Percentiles rank a stretch among this genome's conserved stretches.
phyloP scores from a whole-genome alignment of 2,797 vertebrate genomes.

The Avahi laniger region DNA sequence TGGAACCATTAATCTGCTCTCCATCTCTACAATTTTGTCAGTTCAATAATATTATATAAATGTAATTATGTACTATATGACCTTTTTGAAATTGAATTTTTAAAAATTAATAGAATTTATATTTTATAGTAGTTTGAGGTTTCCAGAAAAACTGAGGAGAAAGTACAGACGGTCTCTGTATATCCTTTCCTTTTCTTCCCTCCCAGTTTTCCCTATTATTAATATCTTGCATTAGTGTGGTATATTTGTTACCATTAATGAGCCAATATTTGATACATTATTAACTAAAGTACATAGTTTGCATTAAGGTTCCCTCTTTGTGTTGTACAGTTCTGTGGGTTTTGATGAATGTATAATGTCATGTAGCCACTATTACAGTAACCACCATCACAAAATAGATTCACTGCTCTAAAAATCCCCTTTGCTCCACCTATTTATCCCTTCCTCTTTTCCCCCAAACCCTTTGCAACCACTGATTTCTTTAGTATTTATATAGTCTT shows the following conservation, averaged over 20 bases:
- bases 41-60: not conserved
- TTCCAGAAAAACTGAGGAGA: not conserved
- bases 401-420: not conserved
- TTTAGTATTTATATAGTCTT: not conserved
- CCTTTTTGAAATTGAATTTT: not conserved
- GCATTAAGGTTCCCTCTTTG: not conserved
- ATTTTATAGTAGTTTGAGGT: not conserved
- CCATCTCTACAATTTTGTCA: not conserved
- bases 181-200: not conserved
- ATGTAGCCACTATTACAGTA: not conserved
- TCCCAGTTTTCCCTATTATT: not conserved
- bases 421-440: not conserved
- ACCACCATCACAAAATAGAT: not conserved
- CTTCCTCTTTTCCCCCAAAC: not conserved
- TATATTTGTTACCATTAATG: not conserved
- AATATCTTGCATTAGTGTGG: not conserved
- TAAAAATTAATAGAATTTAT: constrained; percentile 14
- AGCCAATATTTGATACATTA: not conserved
- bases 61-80: constrained; percentile 3
- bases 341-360: not conserved
- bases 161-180: not conserved
- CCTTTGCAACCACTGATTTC: not conserved
- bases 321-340: not conserved
- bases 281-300: not conserved
- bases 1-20: not conserved